Base-by-base conservation (phyloP, 2,797 vertebrate genomes). In the Eurystomus glaucurus region DNA sequence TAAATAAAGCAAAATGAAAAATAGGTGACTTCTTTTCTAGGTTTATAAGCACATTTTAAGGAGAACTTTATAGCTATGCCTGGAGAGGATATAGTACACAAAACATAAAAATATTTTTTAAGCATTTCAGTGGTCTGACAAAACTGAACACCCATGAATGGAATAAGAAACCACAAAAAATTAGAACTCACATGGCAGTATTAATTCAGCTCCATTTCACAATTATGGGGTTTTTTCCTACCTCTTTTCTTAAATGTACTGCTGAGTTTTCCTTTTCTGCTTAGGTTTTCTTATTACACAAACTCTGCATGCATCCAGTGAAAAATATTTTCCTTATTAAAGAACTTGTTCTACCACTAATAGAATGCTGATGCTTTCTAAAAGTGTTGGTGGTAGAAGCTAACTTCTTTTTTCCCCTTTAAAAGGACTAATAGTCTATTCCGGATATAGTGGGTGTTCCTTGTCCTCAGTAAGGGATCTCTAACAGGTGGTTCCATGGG, bases 1-100 rank as follows among this genome's bases (percentile, higher is more conserved):
- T 96, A 62, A 94, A 60, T 48, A 93, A 80, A 66, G 29, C 35
- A 81, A 96, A 79, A 74, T 66, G 54, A 87, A 91, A 93, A 87
- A 90, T 57, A 39, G 18, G 80, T 92, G 23, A 8, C 51, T 90
- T 64, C 83, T 91, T 95, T 84, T 93, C 45, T 82, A 85, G 31
- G 16, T 77, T 5, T 77, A 65, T 58, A 94, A 66, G 20, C 55
- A 68, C 23, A 55, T 94, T 96, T 92, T 93, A 92, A 58, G 33
- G 58, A 91, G 39, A 81, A 77, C n/a, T 92, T 85, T 76, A 89
- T 68, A 89, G 55, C 26, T 90, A 85, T 39, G 15, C 45, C 23
- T 79, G 48, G 71, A 84, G 89, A 78, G 35, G 25, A 68, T 69
- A 52, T 4, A 79, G 28, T 66, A 88, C 35, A 68, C 28, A 74